A percentile compares a stretch with the other conserved stretches of the same genome.
Conservation (phyloP, 1,140 invertebrate species). For the Leguminivora glycinivorella region DNA sequence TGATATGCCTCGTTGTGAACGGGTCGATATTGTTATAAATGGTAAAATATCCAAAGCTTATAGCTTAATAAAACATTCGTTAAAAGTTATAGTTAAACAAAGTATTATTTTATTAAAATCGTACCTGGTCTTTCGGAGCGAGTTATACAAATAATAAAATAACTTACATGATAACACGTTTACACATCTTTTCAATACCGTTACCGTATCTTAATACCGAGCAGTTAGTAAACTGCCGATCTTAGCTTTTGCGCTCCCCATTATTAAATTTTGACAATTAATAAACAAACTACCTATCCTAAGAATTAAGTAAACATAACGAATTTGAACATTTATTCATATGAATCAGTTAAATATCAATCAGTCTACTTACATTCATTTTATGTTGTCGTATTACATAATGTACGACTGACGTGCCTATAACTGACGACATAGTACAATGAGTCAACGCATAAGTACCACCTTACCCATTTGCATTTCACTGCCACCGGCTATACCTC, state of each 20-base stretch:
- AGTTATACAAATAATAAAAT: constrained; percentile 73
- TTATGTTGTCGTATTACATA: constrained; percentile 15
- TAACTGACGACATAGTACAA: constrained; percentile 13
- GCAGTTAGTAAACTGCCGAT: constrained; percentile 52
- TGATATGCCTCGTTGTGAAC: constrained; percentile 78
- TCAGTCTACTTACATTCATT: constrained; percentile 8
- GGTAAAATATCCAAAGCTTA: constrained; percentile 76
- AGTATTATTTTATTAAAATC: constrained; percentile 77
- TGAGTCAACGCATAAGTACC: constrained; percentile 13
- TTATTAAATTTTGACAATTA: constrained; percentile 50
- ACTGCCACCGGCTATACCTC: constrained; percentile 28
- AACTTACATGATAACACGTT: constrained; percentile 66
- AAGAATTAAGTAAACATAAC: constrained; percentile 24
- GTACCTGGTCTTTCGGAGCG: constrained; percentile 71
- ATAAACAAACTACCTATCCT: constrained; percentile 49
- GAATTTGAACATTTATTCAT: constrained; percentile 23
- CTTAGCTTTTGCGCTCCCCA: constrained; percentile 57
- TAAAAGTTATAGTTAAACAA: constrained; percentile 77
- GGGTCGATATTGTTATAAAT: constrained; percentile 79
- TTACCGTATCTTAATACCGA: constrained; percentile 42
- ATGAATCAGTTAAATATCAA: constrained; percentile 18
- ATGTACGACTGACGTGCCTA: constrained; percentile 7
- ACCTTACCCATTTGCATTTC: constrained; percentile 25
- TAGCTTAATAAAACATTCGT: constrained; percentile 78
- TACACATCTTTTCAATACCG: constrained; percentile 67